These are phyloP conservation scores for Limnodromus scolopaceus DNA, from an alignment of 2,797 vertebrate species.

Conservation along the genomic window DNA sequence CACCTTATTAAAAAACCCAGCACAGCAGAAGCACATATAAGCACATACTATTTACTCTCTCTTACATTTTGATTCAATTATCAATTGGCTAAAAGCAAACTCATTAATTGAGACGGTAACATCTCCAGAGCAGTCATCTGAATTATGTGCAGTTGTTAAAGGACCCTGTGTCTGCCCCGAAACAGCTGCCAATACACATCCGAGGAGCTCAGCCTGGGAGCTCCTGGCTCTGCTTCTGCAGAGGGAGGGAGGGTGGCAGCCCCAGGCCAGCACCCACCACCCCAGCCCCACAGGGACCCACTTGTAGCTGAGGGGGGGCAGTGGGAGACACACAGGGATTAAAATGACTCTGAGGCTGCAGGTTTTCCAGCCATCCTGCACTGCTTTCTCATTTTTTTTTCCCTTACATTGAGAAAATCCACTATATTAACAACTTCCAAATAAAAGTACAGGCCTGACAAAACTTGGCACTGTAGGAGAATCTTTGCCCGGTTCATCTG, in stretches of 20 bases:
- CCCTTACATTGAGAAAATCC: background rate
- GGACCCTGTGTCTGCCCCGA: background rate
- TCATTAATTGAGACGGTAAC: background rate
- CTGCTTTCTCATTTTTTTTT: background rate
- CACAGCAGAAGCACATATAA: background rate
- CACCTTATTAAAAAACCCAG: background rate
- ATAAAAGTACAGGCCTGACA: background rate
- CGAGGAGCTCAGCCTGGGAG: background rate
- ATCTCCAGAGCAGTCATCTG: background rate
- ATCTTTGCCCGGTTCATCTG: background rate
- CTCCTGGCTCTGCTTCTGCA: background rate
- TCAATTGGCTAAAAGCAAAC: background rate
- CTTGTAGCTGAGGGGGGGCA: background rate
- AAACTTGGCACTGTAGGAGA: background rate
- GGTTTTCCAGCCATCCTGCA: background rate
- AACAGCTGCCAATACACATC: background rate
- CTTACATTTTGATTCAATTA: background rate
- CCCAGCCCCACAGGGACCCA: background rate
- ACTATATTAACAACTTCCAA: rapidly evolving
- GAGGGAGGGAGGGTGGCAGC: background rate
- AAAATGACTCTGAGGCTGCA: background rate
- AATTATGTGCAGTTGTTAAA: background rate
- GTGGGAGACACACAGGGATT: background rate
- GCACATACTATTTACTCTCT: background rate
- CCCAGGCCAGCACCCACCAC: background rate